Base-by-base conservation (phyloP, 2,888 invertebrate genomes). In the Ptychoptera contaminata region DNA sequence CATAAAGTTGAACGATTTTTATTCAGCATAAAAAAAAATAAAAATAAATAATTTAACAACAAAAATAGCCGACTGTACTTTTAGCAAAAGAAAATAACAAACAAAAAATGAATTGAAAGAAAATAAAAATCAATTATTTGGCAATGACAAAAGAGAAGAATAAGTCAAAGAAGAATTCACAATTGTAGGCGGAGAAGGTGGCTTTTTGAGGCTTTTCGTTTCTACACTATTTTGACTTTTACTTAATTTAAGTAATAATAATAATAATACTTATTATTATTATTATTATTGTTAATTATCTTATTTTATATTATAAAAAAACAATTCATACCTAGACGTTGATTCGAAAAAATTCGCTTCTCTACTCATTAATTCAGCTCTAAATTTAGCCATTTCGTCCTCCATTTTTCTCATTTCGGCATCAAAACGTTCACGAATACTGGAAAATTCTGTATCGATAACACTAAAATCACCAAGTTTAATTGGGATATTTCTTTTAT, bases 371-470 rank as follows among this genome's bases (percentile, higher is more conserved):
- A 92, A 73, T 65, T 91, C 90, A 53, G 85, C 84, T 57, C 92
- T 77, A 72, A 92, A 92, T 71, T 84, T 82, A 65, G 83, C 82
- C 94, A 94, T 94, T 72, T 94, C 94, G 60, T 93, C 93, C 72
- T 96, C 94, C 88, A 96, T 94, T 71, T 92, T 90, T 59, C 84
- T 77, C 94, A 96, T 94, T 75, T 96, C 94, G 52, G 84, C 82
- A 68, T 94, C 93, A 68, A 93, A 93, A 55, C 90, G 75, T 67
- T 92, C 92, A 60, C 92, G 78, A 65, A 96, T 94, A 70, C 85
- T 91, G 62, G 87, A 86, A 73, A 93, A 94, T 71, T 94, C 94
- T 54, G 86, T 86, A 69, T 94, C 92, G 71, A 92, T 86, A 64
- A 94, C 87, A 71, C 87, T 88, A 73, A 88, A 88, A 68, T 92